Conservation (phyloP, 1,140 invertebrate species). For the Agrilus planipennis region DNA sequence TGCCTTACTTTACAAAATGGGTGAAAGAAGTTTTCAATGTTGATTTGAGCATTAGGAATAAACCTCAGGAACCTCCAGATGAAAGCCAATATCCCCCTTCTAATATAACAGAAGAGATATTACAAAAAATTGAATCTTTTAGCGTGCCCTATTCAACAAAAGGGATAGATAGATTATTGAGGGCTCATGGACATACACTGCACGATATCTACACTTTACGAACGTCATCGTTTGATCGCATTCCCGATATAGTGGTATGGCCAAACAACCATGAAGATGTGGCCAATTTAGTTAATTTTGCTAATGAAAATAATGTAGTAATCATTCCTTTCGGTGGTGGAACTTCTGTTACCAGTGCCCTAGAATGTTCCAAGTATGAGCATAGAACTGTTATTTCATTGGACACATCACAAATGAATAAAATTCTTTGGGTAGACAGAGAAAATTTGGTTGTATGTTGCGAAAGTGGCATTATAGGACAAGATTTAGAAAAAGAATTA, state of each 20-base stretch:
- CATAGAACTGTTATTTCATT: conserved; percentile 74
- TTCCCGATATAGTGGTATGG: conserved; percentile 93
- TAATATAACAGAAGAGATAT: conserved; percentile 39
- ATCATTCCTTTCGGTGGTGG: conserved; percentile 95
- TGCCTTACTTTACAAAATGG: conserved; percentile 77
- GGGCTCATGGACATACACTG: conserved; percentile 92
- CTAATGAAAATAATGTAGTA: conserved; percentile 62
- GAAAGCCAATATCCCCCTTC: conserved; percentile 42
- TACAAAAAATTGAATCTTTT: conserved; percentile 46
- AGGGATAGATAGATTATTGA: conserved; percentile 72
- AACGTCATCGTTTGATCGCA: conserved; percentile 58
- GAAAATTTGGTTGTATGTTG: conserved; percentile 76
- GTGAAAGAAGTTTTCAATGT: conserved; percentile 61
- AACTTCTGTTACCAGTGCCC: conserved; percentile 86
- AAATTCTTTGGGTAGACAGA: conserved; percentile 87
- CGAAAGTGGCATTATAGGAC: conserved; percentile 88
- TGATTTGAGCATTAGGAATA: conserved; percentile 35
- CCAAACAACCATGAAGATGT: conserved; percentile 76
- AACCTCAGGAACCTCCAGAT: conserved; percentile 39
- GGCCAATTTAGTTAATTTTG: conserved; percentile 66
- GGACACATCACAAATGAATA: conserved; percentile 94
- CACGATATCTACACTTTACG: conserved; percentile 74
- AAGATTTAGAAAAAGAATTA: conserved; percentile 77
- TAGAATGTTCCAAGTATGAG: conserved; percentile 76
- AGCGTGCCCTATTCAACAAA: conserved; percentile 63